phyloP scores from a whole-genome alignment of 1,140 invertebrate genomes.

The Gryon sp. region DNA sequence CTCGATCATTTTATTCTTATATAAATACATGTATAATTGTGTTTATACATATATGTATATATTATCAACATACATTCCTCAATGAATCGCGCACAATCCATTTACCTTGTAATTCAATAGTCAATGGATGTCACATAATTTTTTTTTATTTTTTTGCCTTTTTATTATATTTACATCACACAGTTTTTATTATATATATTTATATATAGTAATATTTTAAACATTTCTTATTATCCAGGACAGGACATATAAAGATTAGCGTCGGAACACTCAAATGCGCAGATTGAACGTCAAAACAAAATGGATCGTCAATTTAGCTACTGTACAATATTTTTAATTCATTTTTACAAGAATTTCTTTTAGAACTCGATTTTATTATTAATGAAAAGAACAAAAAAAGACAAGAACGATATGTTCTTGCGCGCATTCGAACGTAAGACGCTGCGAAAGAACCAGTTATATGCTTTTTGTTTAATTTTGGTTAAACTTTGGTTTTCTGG shows the following conservation, averaged over 20 bases:
- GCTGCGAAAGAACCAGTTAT: background rate
- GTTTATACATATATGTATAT: no score
- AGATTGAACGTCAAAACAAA: slow-evolving; percentile 6
- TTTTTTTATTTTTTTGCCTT: slow-evolving; percentile 10
- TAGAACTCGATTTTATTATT: slow-evolving; percentile 8
- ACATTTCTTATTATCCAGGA: slow-evolving; percentile 22
- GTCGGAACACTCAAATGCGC: slow-evolving; percentile 40
- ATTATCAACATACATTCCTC: slow-evolving; percentile 42
- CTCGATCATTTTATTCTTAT: slow-evolving; percentile 25
- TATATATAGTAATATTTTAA: slow-evolving; percentile 24
- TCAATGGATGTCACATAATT: slow-evolving; percentile 20
- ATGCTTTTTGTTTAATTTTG: no score
- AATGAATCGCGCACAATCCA: slow-evolving; percentile 25
- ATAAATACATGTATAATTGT: no score
- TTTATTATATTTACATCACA: slow-evolving; percentile 50
- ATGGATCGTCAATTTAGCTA: slow-evolving; percentile 8
- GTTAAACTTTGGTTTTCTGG: no score
- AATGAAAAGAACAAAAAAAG: background rate
- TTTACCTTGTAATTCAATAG: slow-evolving; percentile 12
- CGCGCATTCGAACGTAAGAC: slow-evolving; percentile 16
- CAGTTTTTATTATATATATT: slow-evolving; percentile 25
- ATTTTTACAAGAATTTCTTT: slow-evolving; percentile 48
- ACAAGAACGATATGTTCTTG: background rate
- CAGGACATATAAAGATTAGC: slow-evolving; percentile 19
- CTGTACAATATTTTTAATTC: slow-evolving; percentile 33